These are phyloP conservation scores for Drosophila suzukii DNA, from an alignment of 1,140 invertebrate species.

Conservation along the genomic window DNA sequence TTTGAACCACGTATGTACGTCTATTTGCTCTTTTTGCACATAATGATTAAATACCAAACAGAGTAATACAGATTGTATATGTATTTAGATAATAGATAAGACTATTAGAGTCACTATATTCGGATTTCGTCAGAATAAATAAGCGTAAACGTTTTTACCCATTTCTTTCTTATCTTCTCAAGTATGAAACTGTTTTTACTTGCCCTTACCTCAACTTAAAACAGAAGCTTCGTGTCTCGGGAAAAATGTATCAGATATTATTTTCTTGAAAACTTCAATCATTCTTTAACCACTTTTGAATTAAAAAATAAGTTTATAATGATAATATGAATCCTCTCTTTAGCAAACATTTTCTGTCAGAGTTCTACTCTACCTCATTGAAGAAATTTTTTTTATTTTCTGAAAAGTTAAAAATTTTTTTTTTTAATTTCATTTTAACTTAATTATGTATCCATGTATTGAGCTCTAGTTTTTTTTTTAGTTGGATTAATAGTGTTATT, in stretches of 20 bases:
- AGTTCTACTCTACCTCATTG: no score
- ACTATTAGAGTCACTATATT: no score
- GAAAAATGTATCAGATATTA: neutral
- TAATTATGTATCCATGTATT: no score
- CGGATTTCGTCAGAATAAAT: neutral
- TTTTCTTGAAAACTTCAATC: no score
- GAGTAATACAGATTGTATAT: neutral
- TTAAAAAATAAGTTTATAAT: no score
- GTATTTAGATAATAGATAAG: neutral
- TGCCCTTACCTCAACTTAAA: constrained; percentile 2
- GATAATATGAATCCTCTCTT: no score
- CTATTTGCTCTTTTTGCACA: neutral
- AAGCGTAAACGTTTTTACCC: neutral
- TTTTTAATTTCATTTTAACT: no score
- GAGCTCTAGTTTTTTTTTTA: neutral
- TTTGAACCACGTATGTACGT: neutral
- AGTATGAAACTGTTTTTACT: neutral
- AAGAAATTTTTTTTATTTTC: no score
- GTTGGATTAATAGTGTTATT: neutral
- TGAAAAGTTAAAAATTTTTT: no score
- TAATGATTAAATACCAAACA: neutral
- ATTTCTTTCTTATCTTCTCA: neutral
- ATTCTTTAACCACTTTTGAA: no score
- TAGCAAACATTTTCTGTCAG: no score
- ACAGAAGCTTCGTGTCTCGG: neutral